phyloP scores from a whole-genome alignment of 2,113 vertebrate species.

The Rhinolophus sinicus region DNA sequence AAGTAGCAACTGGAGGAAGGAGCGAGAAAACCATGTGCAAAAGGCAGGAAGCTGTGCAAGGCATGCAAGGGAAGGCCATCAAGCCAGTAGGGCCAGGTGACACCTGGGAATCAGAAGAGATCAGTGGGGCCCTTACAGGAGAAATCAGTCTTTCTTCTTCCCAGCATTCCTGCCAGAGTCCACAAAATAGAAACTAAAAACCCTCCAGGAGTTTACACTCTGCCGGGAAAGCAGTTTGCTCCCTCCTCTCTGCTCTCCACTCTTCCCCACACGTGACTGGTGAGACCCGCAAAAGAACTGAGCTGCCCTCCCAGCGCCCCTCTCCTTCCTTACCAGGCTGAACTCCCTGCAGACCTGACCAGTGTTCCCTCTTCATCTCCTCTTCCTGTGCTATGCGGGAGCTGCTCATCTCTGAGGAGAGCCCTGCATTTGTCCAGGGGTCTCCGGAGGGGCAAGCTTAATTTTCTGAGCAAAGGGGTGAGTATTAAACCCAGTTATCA shows the following conservation, averaged over 20 bases:
- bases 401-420: not conserved
- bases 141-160: not conserved
- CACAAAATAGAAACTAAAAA: not conserved
- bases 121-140: not conserved
- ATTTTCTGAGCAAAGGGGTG: not conserved
- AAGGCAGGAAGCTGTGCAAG: not conserved
- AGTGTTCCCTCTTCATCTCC: not conserved
- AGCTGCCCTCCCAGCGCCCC: not conserved
- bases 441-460: not conserved
- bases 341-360: not conserved
- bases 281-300: not conserved
- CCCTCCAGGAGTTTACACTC: not conserved
- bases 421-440: not conserved
- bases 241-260: not conserved
- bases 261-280: not conserved
- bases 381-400: not conserved
- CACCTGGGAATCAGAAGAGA: too few relatives aligned
- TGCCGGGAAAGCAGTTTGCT: not conserved
- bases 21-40: not conserved
- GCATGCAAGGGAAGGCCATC: not conserved
- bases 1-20: not conserved
- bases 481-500: not conserved
- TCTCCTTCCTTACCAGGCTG: not conserved
- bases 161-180: not conserved
- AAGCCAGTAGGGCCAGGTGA: not conserved